These are phyloP conservation scores for Equus quagga DNA, from an alignment of 2,113 vertebrate genomes.

Conservation along the genomic window DNA sequence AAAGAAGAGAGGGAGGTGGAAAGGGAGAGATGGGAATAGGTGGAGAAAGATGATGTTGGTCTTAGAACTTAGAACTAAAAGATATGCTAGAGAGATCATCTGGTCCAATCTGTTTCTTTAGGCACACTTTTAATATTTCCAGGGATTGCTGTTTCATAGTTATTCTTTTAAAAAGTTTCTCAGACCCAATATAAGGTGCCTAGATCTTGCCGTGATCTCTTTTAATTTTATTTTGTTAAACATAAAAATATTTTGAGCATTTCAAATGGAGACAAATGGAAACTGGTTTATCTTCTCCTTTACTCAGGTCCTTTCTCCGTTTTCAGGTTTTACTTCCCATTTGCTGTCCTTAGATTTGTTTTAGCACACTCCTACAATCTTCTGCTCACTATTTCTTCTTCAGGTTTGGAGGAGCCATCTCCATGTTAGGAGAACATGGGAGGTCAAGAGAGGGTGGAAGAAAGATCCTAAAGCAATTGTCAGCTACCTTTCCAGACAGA, in stretches of 20 bases:
- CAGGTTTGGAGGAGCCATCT: background rate
- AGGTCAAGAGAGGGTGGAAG: background rate
- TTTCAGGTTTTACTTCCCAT: conserved; percentile 20
- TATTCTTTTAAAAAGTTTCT: conserved; percentile 6
- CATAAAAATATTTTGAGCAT: conserved; percentile 34
- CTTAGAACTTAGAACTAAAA: background rate
- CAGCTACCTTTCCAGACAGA: conserved; percentile 1
- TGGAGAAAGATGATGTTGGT: background rate
- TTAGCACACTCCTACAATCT: background rate
- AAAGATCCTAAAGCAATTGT: background rate
- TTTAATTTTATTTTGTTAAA: conserved; percentile 52
- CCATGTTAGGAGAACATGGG: background rate
- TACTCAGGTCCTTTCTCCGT: background rate
- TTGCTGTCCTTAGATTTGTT: background rate
- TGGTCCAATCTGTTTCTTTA: background rate
- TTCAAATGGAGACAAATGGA: background rate
- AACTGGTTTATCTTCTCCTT: conserved; percentile 32
- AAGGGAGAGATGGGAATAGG: background rate
- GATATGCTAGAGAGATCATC: background rate
- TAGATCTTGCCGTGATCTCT: conserved; percentile 6
- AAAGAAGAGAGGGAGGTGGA: background rate
- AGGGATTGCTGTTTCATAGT: background rate
- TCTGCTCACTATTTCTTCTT: background rate
- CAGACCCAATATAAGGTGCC: background rate
- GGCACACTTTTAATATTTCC: background rate